Evolutionary conservation across 37 sponge, comb jelly and placozoan species (phyloP).

Genomic region (Bolinopsis microptera): DNA sequence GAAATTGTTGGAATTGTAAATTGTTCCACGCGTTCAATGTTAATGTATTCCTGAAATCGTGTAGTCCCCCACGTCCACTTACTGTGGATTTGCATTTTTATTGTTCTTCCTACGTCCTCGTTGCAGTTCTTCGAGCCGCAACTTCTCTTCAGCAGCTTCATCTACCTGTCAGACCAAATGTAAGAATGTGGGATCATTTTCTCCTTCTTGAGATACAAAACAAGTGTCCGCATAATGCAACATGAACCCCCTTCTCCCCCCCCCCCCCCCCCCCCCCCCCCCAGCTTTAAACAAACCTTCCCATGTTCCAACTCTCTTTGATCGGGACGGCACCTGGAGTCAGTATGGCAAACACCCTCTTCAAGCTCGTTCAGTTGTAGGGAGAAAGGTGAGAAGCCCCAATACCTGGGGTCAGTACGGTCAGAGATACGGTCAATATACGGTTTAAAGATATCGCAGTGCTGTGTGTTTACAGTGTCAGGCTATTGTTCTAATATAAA

Average conservation of each 20-base stretch:
- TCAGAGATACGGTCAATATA: neutral
- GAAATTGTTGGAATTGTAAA: too few relatives aligned
- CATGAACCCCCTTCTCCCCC: too few relatives aligned
- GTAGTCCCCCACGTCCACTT: too few relatives aligned
- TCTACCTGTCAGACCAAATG: conserved; percentile 77
- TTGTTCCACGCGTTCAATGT: too few relatives aligned
- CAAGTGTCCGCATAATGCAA: too few relatives aligned
- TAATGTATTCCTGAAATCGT: too few relatives aligned
- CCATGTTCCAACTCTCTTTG: conserved; percentile 83
- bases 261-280: too few relatives aligned
- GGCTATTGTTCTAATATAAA: neutral
- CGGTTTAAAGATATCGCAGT: neutral
- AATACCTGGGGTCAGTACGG: too few relatives aligned
- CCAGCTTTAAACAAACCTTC: conserved; percentile 70
- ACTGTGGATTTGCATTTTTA: conserved; percentile 50
- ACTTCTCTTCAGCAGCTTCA: conserved; percentile 79
- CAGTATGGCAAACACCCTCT: conserved; percentile 75
- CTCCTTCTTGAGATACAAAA: too few relatives aligned
- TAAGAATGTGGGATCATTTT: too few relatives aligned
- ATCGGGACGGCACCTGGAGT: conserved; percentile 84
- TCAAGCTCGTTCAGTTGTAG: conserved; percentile 83
- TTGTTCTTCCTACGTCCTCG: conserved; percentile 71
- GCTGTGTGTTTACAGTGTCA: neutral
- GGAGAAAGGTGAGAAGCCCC: conserved; percentile 87
- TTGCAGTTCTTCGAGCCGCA: conserved; percentile 93